phyloP scores from a whole-genome alignment of 2,113 vertebrate genomes.

The Gavia stellata region DNA sequence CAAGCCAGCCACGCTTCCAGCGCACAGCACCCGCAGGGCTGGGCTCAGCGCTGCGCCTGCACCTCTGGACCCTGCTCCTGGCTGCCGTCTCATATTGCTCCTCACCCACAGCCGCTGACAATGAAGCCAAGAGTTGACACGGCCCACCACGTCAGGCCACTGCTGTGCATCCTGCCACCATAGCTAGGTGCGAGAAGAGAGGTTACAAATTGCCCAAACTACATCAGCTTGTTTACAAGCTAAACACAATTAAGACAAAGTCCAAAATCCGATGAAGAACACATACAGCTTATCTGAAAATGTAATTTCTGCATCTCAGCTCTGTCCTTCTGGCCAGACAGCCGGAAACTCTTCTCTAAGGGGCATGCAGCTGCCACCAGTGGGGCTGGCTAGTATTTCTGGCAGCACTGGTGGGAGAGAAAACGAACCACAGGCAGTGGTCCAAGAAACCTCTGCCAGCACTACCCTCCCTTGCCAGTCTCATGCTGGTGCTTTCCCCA shows the following conservation, averaged over 20 bases:
- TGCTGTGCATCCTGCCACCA: not conserved
- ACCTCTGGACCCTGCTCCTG: not conserved
- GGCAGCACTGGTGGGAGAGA: not conserved
- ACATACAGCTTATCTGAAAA: not conserved
- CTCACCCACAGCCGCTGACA: not conserved
- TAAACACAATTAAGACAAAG: not conserved
- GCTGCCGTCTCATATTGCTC: not conserved
- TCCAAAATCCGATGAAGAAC: not conserved
- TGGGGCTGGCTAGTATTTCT: not conserved
- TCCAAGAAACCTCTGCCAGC: not conserved
- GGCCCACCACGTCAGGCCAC: fast-evolving
- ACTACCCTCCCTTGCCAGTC: not conserved
- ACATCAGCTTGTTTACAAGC: not conserved
- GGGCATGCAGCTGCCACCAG: not conserved
- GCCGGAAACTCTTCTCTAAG: not conserved
- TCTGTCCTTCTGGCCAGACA: not conserved
- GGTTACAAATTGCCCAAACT: not conserved
- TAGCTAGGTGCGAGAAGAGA: not conserved
- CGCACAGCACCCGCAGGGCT: not conserved
- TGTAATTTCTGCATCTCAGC: not conserved
- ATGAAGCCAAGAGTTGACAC: not conserved
- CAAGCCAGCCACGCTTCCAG: not conserved
- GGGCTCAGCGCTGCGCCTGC: not conserved
- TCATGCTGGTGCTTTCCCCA: not conserved
- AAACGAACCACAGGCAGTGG: not conserved